Percentiles rank a stretch among this genome's conserved stretches.
Evolutionary conservation across 2,113 vertebrate species (phyloP).

Genomic region (Scalopus aquaticus): DNA sequence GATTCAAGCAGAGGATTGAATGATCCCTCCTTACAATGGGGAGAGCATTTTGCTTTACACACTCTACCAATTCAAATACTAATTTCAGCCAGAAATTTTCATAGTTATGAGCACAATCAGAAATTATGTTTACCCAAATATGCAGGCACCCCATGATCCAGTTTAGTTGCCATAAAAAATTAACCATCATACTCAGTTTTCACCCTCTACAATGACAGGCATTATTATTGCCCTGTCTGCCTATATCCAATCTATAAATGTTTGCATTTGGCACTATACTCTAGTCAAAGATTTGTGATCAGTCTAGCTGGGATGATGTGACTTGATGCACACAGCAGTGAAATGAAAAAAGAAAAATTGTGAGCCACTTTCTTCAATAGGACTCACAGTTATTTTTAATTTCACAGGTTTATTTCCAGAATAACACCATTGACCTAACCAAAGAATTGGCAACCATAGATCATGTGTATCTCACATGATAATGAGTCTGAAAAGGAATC

Average conservation of each 20-base stretch:
- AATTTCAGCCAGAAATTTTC: neutral
- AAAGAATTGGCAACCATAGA: slow-evolving; percentile 10
- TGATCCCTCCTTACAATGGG: neutral
- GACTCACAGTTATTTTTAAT: neutral
- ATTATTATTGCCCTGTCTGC: neutral
- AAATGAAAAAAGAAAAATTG: neutral
- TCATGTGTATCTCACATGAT: neutral
- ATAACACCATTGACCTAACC: neutral
- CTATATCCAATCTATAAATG: neutral
- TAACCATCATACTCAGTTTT: neutral
- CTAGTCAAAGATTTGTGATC: neutral
- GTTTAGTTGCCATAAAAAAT: neutral
- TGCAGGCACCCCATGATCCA: neutral
- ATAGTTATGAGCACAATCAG: neutral
- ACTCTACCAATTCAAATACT: neutral
- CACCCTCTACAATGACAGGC: neutral
- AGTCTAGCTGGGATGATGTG: neutral
- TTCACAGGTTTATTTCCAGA: neutral
- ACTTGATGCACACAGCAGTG: neutral
- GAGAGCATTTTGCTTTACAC: neutral
- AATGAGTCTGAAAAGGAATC: neutral
- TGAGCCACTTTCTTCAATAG: neutral
- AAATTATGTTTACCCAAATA: neutral
- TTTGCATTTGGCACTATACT: neutral
- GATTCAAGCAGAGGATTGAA: neutral